These are phyloP conservation scores for Ricordea florida DNA, from an alignment of 92 coral and sea anemone genomes.

Conservation along the genomic window DNA sequence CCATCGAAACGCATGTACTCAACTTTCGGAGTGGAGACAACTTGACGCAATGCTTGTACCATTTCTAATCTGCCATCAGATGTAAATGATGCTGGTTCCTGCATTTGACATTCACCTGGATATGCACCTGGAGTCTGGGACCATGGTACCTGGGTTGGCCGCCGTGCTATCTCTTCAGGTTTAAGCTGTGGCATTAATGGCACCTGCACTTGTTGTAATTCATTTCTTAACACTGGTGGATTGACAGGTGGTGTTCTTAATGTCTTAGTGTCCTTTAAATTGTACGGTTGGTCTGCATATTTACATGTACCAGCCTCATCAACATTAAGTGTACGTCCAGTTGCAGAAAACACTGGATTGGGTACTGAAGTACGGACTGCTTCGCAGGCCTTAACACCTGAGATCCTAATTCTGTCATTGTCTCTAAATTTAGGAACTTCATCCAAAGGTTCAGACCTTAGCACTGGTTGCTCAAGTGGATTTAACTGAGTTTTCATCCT, in stretches of 20 bases:
- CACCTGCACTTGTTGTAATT: not conserved
- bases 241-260: not conserved
- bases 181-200: no score
- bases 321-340: not conserved
- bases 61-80: no score
- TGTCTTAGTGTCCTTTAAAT: not conserved
- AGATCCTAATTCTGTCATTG: not conserved
- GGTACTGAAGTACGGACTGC: not conserved
- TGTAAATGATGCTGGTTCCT: no score
- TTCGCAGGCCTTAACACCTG: not conserved
- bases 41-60: no score
- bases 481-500: not conserved
- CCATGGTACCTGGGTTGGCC: not conserved
- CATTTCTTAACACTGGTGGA: not conserved
- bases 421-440: not conserved
- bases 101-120: no score
- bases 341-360: no score
- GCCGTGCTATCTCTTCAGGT: not conserved
- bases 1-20: conserved; percentile 46
- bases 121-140: no score
- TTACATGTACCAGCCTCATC: not conserved
- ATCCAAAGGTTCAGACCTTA: not conserved
- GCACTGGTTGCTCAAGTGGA: not conserved
- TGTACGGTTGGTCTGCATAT: not conserved
- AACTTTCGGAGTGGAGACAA: no score